phyloP scores from a whole-genome alignment of 2,113 vertebrate species.

The Cyphomyrus discorhynchus region DNA sequence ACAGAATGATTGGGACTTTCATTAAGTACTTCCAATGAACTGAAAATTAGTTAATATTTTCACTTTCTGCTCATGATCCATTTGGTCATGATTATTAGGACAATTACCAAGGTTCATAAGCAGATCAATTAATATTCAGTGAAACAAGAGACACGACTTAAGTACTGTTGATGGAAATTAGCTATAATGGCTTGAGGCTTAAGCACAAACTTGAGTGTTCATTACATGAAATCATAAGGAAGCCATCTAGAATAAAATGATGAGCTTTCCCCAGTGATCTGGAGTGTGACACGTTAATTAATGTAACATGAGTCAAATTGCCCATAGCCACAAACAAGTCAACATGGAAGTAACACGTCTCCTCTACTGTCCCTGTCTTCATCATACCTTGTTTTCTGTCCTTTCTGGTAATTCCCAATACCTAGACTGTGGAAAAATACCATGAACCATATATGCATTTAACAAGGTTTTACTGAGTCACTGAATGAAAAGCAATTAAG shows the following conservation, averaged over 20 bases:
- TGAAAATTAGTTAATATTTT: not conserved
- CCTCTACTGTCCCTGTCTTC: not conserved
- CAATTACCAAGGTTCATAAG: not conserved
- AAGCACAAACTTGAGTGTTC: not conserved
- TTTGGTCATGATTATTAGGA: not conserved
- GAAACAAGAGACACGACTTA: not conserved
- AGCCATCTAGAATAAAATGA: constrained; percentile 6
- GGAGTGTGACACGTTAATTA: not conserved
- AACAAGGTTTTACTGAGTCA: not conserved
- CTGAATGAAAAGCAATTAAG: not conserved
- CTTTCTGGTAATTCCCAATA: not conserved
- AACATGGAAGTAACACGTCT: not conserved
- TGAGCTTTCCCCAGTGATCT: not conserved
- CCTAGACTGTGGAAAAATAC: not conserved
- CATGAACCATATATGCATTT: not conserved
- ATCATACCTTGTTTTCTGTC: not conserved
- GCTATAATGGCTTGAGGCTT: not conserved
- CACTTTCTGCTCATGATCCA: not conserved
- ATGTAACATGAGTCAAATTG: not conserved
- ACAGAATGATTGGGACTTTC: not conserved
- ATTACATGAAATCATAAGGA: constrained; percentile 3
- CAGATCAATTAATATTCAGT: constrained; percentile 3
- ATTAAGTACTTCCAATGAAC: not conserved
- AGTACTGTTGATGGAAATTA: not conserved
- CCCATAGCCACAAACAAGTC: constrained; percentile 6